phyloP scores from a whole-genome alignment of 2,113 vertebrate genomes.

The Bubo scandiacus region DNA sequence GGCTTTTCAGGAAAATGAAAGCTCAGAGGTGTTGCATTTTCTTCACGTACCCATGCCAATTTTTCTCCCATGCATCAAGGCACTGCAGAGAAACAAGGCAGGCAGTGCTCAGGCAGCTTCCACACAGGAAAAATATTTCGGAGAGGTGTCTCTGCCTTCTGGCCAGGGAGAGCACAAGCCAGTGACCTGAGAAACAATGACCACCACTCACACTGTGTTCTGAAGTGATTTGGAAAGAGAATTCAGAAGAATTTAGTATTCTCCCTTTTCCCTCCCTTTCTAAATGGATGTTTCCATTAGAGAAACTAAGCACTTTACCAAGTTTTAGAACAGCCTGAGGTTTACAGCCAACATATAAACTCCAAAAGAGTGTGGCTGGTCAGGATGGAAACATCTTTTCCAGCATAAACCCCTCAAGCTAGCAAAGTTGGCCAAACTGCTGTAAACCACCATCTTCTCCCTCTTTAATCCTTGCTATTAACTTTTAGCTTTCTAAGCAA shows the following conservation, averaged over 20 bases:
- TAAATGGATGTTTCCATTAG: neutral
- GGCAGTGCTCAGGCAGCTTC: neutral
- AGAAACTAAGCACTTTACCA: neutral
- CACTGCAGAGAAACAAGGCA: neutral
- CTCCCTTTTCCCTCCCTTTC: neutral
- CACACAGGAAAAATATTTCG: neutral
- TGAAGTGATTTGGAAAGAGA: neutral
- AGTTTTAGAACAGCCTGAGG: neutral
- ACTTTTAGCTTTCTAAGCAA: neutral
- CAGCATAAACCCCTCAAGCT: neutral
- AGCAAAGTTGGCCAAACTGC: neutral
- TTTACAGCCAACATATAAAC: neutral
- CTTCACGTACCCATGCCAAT: neutral
- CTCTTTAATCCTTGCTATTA: neutral
- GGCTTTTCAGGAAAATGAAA: neutral
- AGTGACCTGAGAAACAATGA: neutral
- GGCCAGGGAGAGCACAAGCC: neutral
- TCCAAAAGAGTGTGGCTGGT: accelerated
- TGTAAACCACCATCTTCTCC: neutral
- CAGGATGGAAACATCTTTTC: neutral
- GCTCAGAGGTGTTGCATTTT: neutral
- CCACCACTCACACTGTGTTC: accelerated
- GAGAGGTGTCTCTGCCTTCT: neutral
- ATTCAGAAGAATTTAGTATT: neutral
- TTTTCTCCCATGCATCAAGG: neutral